A percentile compares a stretch with the other conserved stretches of the same genome.
phyloP scores from a whole-genome alignment of 2,113 vertebrate species.

The Calypte anna region DNA sequence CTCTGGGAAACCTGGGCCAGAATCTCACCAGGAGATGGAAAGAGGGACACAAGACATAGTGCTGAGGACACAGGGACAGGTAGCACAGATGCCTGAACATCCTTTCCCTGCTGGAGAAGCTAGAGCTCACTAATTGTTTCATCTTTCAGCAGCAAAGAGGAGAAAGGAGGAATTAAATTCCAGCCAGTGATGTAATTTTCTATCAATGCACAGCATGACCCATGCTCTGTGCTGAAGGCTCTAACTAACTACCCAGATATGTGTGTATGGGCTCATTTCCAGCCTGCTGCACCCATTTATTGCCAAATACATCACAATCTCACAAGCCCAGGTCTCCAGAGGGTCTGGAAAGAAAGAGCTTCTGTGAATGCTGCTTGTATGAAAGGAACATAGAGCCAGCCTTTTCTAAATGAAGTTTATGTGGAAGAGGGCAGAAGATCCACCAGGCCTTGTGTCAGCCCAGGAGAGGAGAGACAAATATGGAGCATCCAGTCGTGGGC shows the following conservation, averaged over 20 bases:
- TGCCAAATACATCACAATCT: background rate
- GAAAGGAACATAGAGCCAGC: background rate
- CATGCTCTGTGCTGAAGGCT: background rate
- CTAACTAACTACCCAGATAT: background rate
- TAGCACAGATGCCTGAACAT: fast-evolving
- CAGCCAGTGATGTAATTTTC: background rate
- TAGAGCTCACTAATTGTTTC: background rate
- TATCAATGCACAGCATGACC: background rate
- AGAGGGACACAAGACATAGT: background rate
- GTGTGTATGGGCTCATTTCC: background rate
- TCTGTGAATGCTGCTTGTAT: background rate
- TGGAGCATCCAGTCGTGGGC: background rate
- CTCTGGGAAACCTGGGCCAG: background rate
- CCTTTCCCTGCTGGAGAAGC: background rate
- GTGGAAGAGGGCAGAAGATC: background rate
- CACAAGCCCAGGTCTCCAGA: background rate
- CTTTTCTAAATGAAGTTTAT: background rate
- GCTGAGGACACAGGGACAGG: background rate
- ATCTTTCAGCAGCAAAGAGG: background rate
- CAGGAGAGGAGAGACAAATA: background rate
- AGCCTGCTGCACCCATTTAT: background rate
- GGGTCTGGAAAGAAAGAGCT: background rate
- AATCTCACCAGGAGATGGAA: too few relatives aligned
- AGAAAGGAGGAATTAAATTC: background rate
- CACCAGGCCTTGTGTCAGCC: background rate